Percentiles rank a stretch among this genome's conserved stretches.
phyloP scores from a whole-genome alignment of 2,113 vertebrate species.

The Limanda limanda region DNA sequence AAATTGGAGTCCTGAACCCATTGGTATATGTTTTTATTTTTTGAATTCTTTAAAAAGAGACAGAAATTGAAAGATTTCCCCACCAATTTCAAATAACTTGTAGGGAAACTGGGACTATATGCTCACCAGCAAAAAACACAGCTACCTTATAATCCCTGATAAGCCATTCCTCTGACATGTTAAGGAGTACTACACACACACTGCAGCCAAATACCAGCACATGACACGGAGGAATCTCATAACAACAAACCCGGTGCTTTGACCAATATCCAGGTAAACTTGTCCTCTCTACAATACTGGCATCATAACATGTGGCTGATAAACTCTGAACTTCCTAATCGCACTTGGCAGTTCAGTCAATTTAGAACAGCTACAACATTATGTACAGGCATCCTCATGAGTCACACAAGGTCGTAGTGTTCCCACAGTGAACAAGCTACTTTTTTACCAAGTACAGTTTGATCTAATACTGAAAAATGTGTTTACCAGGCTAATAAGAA shows the following conservation, averaged over 20 bases:
- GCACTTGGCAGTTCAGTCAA: too few relatives aligned
- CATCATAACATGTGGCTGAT: too few relatives aligned
- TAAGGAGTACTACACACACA: too few relatives aligned
- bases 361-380: too few relatives aligned
- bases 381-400: too few relatives aligned
- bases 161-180: constrained; percentile 1
- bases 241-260: not conserved
- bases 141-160: not conserved
- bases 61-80: not conserved
- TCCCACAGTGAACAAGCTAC: too few relatives aligned
- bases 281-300: too few relatives aligned
- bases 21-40: not conserved
- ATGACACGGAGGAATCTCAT: not conserved
- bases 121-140: not conserved
- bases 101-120: not conserved
- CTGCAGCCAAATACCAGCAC: not conserved
- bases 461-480: not conserved
- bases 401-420: too few relatives aligned
- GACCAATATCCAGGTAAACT: not conserved
- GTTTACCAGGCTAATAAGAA: too few relatives aligned
- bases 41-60: not conserved
- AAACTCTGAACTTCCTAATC: too few relatives aligned
- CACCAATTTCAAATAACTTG: not conserved
- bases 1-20: not conserved
- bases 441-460: not conserved